A percentile compares a stretch with the other conserved stretches of the same genome.
Conservation (phyloP, 2,797 vertebrate genomes). For the Cygnus olor region DNA sequence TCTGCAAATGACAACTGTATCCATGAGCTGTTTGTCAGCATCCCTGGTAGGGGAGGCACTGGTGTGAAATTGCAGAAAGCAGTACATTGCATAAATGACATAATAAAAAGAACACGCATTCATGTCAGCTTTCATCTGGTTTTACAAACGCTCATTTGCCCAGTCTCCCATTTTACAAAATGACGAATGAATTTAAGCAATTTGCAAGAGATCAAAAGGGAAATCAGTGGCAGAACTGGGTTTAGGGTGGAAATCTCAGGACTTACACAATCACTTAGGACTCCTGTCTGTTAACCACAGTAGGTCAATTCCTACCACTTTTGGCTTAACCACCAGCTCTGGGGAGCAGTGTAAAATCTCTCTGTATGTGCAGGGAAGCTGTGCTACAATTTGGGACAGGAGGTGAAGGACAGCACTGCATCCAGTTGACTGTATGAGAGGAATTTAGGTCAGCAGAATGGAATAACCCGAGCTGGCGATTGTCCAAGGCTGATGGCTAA, state of each 20-base stretch:
- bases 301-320: not conserved
- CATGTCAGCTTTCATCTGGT: not conserved
- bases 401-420: slow-evolving; percentile 15
- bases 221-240: not conserved
- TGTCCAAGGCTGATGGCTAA: slow-evolving; percentile 30
- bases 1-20: not conserved
- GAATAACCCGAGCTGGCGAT: slow-evolving; percentile 45
- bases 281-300: not conserved
- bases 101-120: not conserved
- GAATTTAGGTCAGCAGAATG: slow-evolving; percentile 67
- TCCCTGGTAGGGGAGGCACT: not conserved
- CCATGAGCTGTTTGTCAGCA: not conserved
- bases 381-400: not conserved
- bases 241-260: not conserved
- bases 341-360: not conserved
- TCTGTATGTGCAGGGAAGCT: not conserved
- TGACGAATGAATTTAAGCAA: not conserved
- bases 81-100: not conserved
- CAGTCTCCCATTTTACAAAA: not conserved
- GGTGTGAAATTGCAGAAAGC: not conserved
- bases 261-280: not conserved
- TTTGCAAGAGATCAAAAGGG: not conserved
- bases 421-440: slow-evolving; percentile 15
- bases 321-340: not conserved
- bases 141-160: not conserved